A percentile compares a stretch with the other conserved stretches of the same genome.
phyloP scores from a whole-genome alignment of 2,888 invertebrate genomes.

The Dynastes tityus region DNA sequence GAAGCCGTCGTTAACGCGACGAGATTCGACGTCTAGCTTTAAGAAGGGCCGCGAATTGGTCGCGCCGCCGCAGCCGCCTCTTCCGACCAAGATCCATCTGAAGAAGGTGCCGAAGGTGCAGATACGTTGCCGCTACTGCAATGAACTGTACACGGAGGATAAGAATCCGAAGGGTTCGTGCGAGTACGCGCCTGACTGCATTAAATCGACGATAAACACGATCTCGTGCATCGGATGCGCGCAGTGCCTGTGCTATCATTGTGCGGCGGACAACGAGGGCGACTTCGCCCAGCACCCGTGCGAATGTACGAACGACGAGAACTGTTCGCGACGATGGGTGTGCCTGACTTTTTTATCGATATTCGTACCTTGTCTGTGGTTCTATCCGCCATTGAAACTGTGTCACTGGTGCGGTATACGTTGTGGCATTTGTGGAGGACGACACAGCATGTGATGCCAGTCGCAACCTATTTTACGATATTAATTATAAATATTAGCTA shows the following conservation, averaged over 20 bases:
- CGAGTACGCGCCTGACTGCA: constrained; percentile 89
- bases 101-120: constrained; percentile 57
- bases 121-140: constrained; percentile 80
- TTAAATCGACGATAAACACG: constrained; percentile 84
- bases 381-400: constrained; percentile 90
- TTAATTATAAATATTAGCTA: constrained; percentile 56
- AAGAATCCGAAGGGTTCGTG: constrained; percentile 90
- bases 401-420: constrained; percentile 87
- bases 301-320: constrained; percentile 81
- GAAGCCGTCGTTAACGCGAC: constrained; percentile 67
- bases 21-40: constrained; percentile 75
- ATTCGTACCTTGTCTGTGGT: constrained; percentile 94
- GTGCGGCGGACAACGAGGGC: constrained; percentile 92
- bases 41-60: constrained; percentile 76
- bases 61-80: constrained; percentile 72
- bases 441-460: constrained; percentile 74
- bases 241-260: constrained; percentile 93
- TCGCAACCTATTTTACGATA: constrained; percentile 64
- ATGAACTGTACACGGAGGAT: constrained; percentile 86
- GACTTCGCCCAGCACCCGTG: constrained; percentile 91
- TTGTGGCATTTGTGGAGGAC: constrained; percentile 88
- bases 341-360: constrained; percentile 88
- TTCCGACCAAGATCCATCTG: constrained; percentile 71
- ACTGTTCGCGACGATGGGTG: constrained; percentile 88
- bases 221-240: constrained; percentile 87